Conservation (phyloP, 2,797 vertebrate genomes). For the Danionella dracula region DNA sequence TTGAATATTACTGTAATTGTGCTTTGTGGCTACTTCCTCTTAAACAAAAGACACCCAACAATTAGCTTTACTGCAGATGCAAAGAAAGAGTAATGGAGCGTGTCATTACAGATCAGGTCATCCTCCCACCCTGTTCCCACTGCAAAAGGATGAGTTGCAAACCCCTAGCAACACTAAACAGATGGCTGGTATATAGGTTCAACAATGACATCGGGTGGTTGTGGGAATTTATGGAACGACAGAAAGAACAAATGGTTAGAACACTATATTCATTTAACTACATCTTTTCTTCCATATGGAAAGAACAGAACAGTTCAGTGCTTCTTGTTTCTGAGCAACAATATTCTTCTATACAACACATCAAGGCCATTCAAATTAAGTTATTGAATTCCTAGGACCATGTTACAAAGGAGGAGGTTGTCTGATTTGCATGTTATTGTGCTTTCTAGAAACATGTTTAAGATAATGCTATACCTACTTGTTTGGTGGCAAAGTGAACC, state of each 20-base stretch:
- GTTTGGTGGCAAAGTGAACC: slow-evolving; percentile 1
- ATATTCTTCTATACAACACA: neutral
- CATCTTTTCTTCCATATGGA: neutral
- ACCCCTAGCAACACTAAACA: neutral
- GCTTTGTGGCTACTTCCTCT: slow-evolving; percentile 15
- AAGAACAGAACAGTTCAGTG: neutral
- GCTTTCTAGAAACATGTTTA: slow-evolving; percentile 7
- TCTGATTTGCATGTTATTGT: slow-evolving; percentile 14
- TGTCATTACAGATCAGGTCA: slow-evolving; percentile 61
- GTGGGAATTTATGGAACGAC: neutral
- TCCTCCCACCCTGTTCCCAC: slow-evolving; percentile 33
- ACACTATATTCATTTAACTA: neutral
- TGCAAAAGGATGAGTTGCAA: slow-evolving; percentile 14
- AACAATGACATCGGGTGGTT: neutral
- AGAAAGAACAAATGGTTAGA: neutral
- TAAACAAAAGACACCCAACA: slow-evolving; percentile 50
- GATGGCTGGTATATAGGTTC: neutral
- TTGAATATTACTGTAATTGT: slow-evolving; percentile 11
- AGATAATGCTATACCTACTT: slow-evolving; percentile 16
- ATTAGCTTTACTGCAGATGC: slow-evolving; percentile 67
- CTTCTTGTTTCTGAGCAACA: neutral
- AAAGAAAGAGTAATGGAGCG: slow-evolving; percentile 60
- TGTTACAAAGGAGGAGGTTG: slow-evolving; percentile 16
- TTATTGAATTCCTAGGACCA: neutral
- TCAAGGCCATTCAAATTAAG: neutral